phyloP scores from a whole-genome alignment of 1,140 invertebrate species.

The Procambarus clarkii region DNA sequence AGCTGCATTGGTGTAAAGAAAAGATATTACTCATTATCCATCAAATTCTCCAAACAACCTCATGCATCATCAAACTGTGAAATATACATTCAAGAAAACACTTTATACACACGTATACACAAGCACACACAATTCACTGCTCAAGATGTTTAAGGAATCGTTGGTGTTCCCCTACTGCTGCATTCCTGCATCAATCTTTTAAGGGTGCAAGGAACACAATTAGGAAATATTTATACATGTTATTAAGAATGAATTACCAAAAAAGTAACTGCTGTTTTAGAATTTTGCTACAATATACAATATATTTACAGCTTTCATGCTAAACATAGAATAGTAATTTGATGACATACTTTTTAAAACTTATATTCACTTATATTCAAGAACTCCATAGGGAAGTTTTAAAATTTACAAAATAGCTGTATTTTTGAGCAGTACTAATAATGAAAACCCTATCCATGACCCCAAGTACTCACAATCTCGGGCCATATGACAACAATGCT shows the following conservation, averaged over 20 bases:
- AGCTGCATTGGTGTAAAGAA: neutral
- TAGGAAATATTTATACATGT: constrained; percentile 16
- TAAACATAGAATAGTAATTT: neutral
- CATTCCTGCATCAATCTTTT: constrained; percentile 35
- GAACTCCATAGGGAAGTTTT: neutral
- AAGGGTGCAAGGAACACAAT: constrained; percentile 47
- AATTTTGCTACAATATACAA: neutral
- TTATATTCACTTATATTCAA: neutral
- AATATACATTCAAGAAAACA: constrained; percentile 37
- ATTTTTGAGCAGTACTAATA: constrained; percentile 1
- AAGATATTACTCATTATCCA: constrained; percentile 27
- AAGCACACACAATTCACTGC: constrained; percentile 15
- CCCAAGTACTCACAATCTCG: constrained; percentile 42
- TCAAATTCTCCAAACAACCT: constrained; percentile 28
- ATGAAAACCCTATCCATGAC: constrained; percentile 18
- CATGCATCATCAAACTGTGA: constrained; percentile 30
- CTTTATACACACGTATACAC: constrained; percentile 24
- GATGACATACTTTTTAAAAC: neutral
- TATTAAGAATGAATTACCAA: neutral
- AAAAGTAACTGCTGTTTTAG: neutral
- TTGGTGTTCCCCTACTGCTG: constrained; percentile 45
- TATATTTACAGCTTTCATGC: neutral
- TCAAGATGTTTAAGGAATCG: constrained; percentile 25
- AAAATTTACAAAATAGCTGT: neutral
- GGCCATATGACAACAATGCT: constrained; percentile 20